A percentile compares a stretch with the other conserved stretches of the same genome.
phyloP scores from a whole-genome alignment of 2,888 invertebrate genomes.

The Ectropis crepuscularia region DNA sequence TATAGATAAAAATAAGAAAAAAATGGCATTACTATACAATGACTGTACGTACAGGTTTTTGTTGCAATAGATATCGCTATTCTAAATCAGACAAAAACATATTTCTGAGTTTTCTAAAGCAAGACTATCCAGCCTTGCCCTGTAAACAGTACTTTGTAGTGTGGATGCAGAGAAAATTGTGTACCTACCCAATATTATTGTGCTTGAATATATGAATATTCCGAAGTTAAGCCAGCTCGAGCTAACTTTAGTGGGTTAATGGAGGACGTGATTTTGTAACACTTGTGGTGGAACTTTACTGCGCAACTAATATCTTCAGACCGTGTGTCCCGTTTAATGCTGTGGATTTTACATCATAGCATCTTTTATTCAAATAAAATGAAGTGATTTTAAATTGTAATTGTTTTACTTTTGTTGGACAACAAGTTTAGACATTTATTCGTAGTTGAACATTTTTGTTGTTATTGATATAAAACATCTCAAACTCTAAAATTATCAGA shows the following conservation, averaged over 20 bases:
- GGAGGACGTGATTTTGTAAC: conserved; percentile 18
- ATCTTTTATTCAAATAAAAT: no score
- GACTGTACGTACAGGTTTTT: no score
- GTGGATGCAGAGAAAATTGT: conserved; percentile 8
- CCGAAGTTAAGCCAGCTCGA: conserved; percentile 13
- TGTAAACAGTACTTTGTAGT: no score
- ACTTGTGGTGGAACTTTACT: conserved; percentile 1
- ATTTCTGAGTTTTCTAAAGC: background rate
- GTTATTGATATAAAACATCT: no score
- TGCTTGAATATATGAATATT: conserved; percentile 23
- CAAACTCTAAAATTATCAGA: no score
- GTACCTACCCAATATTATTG: conserved; percentile 13
- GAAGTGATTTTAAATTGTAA: no score
- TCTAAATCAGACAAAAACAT: conserved; percentile 25
- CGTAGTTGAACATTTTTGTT: no score
- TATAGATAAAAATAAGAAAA: no score
- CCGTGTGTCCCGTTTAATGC: background rate
- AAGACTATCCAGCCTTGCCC: conserved; percentile 7
- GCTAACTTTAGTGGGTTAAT: conserved; percentile 16
- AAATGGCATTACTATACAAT: no score
- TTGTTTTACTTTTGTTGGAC: no score
- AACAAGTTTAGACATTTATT: no score
- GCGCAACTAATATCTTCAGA: background rate
- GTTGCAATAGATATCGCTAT: background rate
- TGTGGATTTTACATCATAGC: no score